Percentiles rank a stretch among this genome's conserved stretches.
Conservation (phyloP, 2,797 vertebrate species). For the Fistularia commersonii region DNA sequence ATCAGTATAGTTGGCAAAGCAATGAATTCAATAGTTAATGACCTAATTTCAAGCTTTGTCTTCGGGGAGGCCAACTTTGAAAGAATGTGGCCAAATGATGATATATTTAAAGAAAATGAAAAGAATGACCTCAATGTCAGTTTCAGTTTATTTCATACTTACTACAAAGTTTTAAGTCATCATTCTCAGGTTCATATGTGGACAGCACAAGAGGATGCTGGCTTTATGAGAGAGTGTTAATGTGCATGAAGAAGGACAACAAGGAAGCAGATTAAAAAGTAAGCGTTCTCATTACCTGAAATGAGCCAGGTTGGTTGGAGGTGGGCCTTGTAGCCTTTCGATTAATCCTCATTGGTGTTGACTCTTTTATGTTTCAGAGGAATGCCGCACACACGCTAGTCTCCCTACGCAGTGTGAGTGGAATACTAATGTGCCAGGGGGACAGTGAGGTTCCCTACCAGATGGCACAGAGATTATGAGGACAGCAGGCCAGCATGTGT, state of each 20-base stretch:
- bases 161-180: too few species aligned
- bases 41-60: too few species aligned
- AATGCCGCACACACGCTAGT: constrained; percentile 32
- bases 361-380: constrained; percentile 49
- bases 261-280: constrained; percentile 32
- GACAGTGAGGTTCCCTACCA: constrained; percentile 49
- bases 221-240: too few species aligned
- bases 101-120: too few species aligned
- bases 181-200: background rate
- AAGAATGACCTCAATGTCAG: too few species aligned
- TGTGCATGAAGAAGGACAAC: constrained; percentile 5
- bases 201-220: constrained; percentile 4
- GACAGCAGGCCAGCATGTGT: constrained; percentile 57
- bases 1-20: too few species aligned
- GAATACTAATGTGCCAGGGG: constrained; percentile 49
- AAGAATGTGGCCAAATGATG: too few species aligned
- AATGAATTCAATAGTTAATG: too few species aligned
- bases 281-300: constrained; percentile 52
- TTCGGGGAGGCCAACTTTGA: too few species aligned
- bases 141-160: too few species aligned
- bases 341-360: constrained; percentile 53
- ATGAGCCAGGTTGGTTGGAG: constrained; percentile 43
- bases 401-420: constrained; percentile 34
- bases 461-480: constrained; percentile 60
- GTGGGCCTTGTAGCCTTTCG: constrained; percentile 20